phyloP scores from a whole-genome alignment of 1,140 invertebrate genomes.

The Diabrotica virgifera region DNA sequence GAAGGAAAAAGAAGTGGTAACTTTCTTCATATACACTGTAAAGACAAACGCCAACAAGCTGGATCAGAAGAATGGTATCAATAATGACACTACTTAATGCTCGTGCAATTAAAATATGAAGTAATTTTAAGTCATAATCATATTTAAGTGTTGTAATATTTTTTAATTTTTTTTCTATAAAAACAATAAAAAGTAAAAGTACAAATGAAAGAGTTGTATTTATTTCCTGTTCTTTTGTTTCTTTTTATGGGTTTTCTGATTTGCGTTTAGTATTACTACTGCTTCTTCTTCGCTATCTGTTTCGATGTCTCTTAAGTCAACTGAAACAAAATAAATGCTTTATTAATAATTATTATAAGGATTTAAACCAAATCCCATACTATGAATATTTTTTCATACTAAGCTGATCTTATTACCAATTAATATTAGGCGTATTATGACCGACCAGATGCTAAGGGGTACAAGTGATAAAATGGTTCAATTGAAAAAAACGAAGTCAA shows the following conservation, averaged over 20 bases:
- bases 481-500: no score
- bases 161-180: constrained; percentile 23
- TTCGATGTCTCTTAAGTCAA: constrained; percentile 22
- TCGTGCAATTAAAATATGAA: not conserved
- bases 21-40: constrained; percentile 95
- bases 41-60: constrained; percentile 92
- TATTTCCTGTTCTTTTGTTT: constrained; percentile 24
- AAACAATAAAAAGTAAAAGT: constrained; percentile 4
- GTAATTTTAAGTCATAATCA: constrained; percentile 21
- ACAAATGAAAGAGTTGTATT: not conserved
- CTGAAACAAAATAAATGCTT: constrained; percentile 21
- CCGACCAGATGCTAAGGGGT: no score
- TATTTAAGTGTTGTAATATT: constrained; percentile 9
- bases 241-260: constrained; percentile 32
- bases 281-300: constrained; percentile 44
- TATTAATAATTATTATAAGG: constrained; percentile 7
- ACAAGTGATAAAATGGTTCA: no score
- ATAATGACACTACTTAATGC: constrained; percentile 56
- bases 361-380: not conserved
- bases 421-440: no score
- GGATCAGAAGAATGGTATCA: constrained; percentile 82
- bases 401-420: no score
- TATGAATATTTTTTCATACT: no score
- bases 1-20: constrained; percentile 89
- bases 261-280: constrained; percentile 37